Evolutionary conservation across 2,797 vertebrate genomes (phyloP).

Genomic region (Thamnophis elegans): DNA sequence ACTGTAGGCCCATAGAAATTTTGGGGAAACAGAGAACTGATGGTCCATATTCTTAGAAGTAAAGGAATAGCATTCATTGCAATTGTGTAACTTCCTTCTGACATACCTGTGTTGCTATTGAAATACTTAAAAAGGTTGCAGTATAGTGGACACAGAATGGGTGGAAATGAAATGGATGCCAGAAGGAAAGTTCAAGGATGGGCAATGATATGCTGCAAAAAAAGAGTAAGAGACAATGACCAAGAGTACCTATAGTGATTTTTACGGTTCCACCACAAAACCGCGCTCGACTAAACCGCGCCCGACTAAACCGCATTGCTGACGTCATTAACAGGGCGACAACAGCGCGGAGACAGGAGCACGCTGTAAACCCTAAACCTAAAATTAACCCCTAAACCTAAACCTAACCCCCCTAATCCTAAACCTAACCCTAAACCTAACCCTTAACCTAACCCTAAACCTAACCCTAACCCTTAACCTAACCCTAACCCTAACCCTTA

Average conservation of each 20-base stretch:
- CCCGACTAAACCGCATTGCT: too few relatives aligned
- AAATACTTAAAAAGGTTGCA: not conserved
- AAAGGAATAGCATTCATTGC: not conserved
- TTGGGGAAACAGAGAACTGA: not conserved
- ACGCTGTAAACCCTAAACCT: too few relatives aligned
- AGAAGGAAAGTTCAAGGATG: not conserved
- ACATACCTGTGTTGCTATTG: not conserved
- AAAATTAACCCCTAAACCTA: too few relatives aligned
- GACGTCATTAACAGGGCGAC: too few relatives aligned
- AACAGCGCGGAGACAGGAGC: too few relatives aligned
- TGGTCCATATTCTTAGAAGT: not conserved
- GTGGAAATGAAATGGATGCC: not conserved
- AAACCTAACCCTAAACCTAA: too few relatives aligned
- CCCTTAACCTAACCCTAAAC: too few relatives aligned
- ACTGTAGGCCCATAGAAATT: not conserved
- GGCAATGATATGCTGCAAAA: not conserved
- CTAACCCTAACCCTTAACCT: too few relatives aligned
- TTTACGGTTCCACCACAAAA: too few relatives aligned
- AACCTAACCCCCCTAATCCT: too few relatives aligned
- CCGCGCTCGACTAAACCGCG: too few relatives aligned
- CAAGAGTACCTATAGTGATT: not conserved
- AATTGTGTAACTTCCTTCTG: not conserved
- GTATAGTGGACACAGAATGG: not conserved
- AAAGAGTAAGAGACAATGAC: not conserved
- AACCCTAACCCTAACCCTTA: too few relatives aligned